These are phyloP conservation scores for Notiomystis cincta DNA, from an alignment of 2,113 vertebrate genomes.

Conservation along the genomic window DNA sequence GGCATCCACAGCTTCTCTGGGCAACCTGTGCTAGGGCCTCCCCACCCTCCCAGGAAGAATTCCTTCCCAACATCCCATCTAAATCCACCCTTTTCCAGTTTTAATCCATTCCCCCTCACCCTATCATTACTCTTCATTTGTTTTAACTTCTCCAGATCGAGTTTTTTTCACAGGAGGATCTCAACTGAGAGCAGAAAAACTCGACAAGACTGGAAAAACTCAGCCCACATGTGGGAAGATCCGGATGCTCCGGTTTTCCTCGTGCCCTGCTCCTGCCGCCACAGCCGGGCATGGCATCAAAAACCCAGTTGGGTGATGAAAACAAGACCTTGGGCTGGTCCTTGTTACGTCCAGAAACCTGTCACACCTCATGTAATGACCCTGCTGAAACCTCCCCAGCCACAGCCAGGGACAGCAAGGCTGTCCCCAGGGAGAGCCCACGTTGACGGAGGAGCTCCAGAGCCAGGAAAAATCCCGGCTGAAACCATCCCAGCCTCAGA, in stretches of 20 bases:
- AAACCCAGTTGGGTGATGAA: not conserved
- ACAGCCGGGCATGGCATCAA: not conserved
- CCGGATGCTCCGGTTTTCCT: not conserved
- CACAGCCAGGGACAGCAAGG: not conserved
- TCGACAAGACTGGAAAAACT: not conserved
- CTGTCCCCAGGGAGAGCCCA: not conserved
- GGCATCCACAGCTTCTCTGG: not conserved
- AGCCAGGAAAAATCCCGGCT: not conserved
- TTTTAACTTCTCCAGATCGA: not conserved
- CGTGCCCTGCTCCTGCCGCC: not conserved
- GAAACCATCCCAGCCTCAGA: not conserved
- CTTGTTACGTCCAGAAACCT: conserved; percentile 37
- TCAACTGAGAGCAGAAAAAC: not conserved
- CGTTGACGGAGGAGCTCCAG: not conserved
- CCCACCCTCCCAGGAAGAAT: not conserved
- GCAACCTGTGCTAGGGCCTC: fast-evolving
- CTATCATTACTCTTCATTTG: not conserved
- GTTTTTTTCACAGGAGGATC: not conserved
- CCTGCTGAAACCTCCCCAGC: not conserved
- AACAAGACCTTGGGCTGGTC: not conserved
- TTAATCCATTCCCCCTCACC: not conserved
- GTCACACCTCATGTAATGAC: conserved; percentile 35
- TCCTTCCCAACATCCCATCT: not conserved
- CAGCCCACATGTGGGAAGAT: not conserved
- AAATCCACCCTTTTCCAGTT: not conserved